phyloP scores from a whole-genome alignment of 2,888 invertebrate genomes.

The Lobophora halterata region DNA sequence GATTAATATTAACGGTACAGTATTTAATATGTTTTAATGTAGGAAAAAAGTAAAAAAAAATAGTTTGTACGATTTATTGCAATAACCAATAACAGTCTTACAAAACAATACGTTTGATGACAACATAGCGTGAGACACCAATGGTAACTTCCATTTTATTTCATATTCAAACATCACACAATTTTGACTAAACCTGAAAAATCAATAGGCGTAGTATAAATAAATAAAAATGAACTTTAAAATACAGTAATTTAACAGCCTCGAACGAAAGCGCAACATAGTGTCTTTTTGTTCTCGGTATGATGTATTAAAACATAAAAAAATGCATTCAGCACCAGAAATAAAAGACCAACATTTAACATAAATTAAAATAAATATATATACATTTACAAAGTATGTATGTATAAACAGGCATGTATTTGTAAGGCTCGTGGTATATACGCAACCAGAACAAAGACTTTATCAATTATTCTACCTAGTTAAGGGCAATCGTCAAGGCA shows the following conservation, averaged over 20 bases:
- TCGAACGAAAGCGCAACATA: slow-evolving; percentile 30
- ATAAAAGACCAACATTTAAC: slow-evolving; percentile 56
- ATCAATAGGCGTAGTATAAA: slow-evolving; percentile 35
- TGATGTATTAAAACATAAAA: slow-evolving; percentile 43
- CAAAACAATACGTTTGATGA: slow-evolving; percentile 64
- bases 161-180: slow-evolving; percentile 58
- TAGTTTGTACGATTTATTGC: slow-evolving; percentile 75
- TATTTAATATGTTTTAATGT: no score
- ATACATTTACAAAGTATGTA: slow-evolving; percentile 64
- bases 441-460: slow-evolving; percentile 6
- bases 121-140: slow-evolving; percentile 63
- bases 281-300: slow-evolving; percentile 27
- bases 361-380: slow-evolving; percentile 68
- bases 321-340: slow-evolving; percentile 64
- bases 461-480: slow-evolving; percentile 7
- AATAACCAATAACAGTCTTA: slow-evolving; percentile 77
- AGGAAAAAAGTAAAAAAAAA: slow-evolving; percentile 15
- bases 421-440: slow-evolving; percentile 21
- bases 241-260: slow-evolving; percentile 10
- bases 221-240: slow-evolving; percentile 18
- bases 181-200: slow-evolving; percentile 58
- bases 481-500: no score
- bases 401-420: slow-evolving; percentile 29
- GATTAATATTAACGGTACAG: no score
- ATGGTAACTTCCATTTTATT: slow-evolving; percentile 70